Conservation (phyloP, 1,140 invertebrate species). For the Zaprionus capensis region DNA sequence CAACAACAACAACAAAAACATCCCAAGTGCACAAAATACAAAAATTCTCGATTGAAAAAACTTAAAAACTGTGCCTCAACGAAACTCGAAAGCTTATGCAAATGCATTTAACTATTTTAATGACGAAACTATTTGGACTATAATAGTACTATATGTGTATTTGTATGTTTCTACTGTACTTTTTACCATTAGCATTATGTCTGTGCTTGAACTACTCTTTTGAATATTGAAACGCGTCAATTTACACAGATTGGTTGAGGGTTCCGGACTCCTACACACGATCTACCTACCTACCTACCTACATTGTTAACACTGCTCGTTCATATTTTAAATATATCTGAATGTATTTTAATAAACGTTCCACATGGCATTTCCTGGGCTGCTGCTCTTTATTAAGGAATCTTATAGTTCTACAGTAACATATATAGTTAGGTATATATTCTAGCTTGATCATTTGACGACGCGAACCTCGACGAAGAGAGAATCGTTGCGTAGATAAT, state of each 20-base stretch:
- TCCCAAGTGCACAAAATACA: constrained; percentile 24
- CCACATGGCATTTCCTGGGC: not conserved
- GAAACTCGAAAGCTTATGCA: constrained; percentile 23
- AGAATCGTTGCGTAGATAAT: constrained; percentile 88
- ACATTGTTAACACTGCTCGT: constrained; percentile 5
- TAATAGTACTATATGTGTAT: constrained; percentile 4
- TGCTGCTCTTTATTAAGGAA: constrained; percentile 4
- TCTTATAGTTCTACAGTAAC: not conserved
- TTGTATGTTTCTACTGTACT: not conserved
- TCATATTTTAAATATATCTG: constrained; percentile 7
- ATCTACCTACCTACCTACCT: not conserved
- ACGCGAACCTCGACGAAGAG: constrained; percentile 88
- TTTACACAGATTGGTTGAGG: not conserved
- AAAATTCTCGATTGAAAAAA: not conserved
- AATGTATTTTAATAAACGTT: constrained; percentile 27
- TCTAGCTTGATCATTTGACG: constrained; percentile 57
- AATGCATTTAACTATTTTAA: constrained; percentile 34
- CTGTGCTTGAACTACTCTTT: not conserved
- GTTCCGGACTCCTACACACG: not conserved
- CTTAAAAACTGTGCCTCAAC: constrained; percentile 27
- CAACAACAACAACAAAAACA: not conserved
- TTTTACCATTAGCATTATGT: not conserved
- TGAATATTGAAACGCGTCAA: constrained; percentile 1
- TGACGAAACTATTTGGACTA: constrained; percentile 6
- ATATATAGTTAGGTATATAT: not conserved